Conservation (phyloP, 2,113 vertebrate species). For the Stictonetta naevosa region DNA sequence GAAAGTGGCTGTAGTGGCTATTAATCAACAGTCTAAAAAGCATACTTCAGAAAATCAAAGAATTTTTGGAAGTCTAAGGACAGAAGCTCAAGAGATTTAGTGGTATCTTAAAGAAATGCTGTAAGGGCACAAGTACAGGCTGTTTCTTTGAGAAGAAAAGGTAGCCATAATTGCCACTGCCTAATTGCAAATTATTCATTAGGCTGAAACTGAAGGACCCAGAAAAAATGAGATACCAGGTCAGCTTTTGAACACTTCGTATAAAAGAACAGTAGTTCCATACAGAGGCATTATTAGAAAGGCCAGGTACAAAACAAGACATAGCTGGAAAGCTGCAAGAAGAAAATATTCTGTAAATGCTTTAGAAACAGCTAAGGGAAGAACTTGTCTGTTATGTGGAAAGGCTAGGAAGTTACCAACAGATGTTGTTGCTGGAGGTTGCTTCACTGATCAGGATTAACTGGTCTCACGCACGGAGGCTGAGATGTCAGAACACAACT, state of each 20-base stretch:
- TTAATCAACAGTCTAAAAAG: conserved; percentile 4
- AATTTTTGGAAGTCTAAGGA: not conserved
- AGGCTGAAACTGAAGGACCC: conserved; percentile 31
- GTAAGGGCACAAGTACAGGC: conserved; percentile 22
- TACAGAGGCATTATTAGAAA: not conserved
- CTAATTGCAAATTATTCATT: conserved; percentile 53
- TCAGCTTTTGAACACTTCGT: conserved; percentile 27
- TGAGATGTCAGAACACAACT: not conserved
- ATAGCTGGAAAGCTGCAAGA: not conserved
- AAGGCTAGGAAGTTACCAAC: not conserved
- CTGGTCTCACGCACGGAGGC: not conserved
- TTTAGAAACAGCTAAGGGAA: not conserved
- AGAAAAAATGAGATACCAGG: not conserved
- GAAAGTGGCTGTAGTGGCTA: not conserved
- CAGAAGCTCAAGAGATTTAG: conserved; percentile 1
- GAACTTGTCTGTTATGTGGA: not conserved
- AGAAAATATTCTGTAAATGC: conserved; percentile 18
- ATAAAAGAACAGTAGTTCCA: not conserved
- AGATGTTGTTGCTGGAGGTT: not conserved
- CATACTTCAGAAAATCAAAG: conserved; percentile 54
- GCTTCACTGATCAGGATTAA: not conserved
- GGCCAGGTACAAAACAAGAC: not conserved
- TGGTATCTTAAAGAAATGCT: conserved; percentile 10
- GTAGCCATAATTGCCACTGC: conserved; percentile 34
- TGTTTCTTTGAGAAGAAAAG: conserved; percentile 39